These are phyloP conservation scores for Notolepis coatsorum DNA, from an alignment of 2,797 vertebrate genomes.

Conservation along the genomic window DNA sequence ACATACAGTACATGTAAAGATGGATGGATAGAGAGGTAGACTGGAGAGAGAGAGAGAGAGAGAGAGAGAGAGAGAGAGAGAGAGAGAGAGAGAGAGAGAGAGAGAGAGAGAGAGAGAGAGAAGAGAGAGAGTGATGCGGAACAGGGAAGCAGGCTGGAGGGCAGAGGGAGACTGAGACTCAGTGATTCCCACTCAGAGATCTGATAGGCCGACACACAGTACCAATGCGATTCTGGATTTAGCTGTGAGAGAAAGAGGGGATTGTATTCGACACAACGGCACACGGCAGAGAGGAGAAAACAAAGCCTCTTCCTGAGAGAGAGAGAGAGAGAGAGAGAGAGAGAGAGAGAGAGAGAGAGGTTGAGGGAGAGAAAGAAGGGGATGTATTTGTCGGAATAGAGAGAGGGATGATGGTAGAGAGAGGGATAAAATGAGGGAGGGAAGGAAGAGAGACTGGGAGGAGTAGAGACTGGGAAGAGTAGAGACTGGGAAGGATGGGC, in stretches of 20 bases:
- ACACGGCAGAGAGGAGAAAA: neutral
- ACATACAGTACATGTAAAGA: too few relatives aligned
- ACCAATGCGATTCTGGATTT: conserved; percentile 24
- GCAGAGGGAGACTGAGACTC: neutral
- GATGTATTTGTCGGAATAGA: neutral
- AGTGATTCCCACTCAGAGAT: neutral
- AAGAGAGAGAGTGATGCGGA: neutral
- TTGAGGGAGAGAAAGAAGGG: neutral
- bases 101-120: neutral
- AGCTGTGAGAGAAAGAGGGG: neutral
- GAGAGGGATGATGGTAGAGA: neutral
- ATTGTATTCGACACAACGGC: neutral
- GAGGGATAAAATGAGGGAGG: too few relatives aligned
- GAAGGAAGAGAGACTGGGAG: neutral
- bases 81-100: neutral
- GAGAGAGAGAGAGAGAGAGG: neutral
- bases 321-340: neutral
- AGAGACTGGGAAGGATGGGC: conserved; percentile 19
- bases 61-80: neutral
- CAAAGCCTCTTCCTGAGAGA: conserved; percentile 1
- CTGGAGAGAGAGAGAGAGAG: neutral
- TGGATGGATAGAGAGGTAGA: neutral
- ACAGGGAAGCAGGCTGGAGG: neutral
- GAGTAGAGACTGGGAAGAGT: neutral
- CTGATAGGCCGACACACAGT: conserved; percentile 6